Base-by-base conservation (phyloP, 2,888 invertebrate genomes). In the Caenorhabditis doughertyi region DNA sequence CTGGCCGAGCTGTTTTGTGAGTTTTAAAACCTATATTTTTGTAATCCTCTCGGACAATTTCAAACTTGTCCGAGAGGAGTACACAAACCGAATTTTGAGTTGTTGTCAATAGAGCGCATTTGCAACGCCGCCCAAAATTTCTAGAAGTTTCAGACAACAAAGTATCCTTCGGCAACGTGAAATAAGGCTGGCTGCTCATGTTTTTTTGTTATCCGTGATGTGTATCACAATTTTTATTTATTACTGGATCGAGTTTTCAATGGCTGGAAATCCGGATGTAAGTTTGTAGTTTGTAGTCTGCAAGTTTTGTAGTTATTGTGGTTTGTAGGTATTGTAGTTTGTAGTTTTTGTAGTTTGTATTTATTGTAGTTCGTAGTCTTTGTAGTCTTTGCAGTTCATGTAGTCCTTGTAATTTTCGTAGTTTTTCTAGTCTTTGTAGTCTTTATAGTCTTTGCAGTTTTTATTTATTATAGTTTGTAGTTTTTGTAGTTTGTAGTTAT, bases 151-250 rank as follows among this genome's bases (percentile, higher is more conserved):
- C 64, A 79, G 71, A 18, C 64, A 58, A 4, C 65, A 72, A 56
- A 44, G 51, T 29, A 23, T 58, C 1, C 27, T 56, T 3, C 65
- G 79, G 13, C 32, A 79, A 39, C 71, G 72, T 16, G 79, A 79
- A 29, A 42, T 79, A 9, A 72, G 79, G 3, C 39, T 79, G 25
- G 79, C 65, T 7, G 44, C 60, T n/a, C 79, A 79, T 25, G 71
- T 79, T 4, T 49, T 79, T 29, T 21, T 79, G 4, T 55, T 79
- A 0, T 55, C 47, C 5, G 56, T 65, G n/a, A 71, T 79, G 71
- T 79, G 71, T 1, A 11, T 58, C 0, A 18, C 65, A 35, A 70
- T 71, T 4, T 79, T 71, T 9, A 49, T 29, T 4, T 79, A 79
- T 29, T 79, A 79, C 58, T 60, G 71, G 25, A 49, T 79, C 13